Base-by-base conservation (phyloP, 2,113 vertebrate species). In the Cheilinus undulatus region DNA sequence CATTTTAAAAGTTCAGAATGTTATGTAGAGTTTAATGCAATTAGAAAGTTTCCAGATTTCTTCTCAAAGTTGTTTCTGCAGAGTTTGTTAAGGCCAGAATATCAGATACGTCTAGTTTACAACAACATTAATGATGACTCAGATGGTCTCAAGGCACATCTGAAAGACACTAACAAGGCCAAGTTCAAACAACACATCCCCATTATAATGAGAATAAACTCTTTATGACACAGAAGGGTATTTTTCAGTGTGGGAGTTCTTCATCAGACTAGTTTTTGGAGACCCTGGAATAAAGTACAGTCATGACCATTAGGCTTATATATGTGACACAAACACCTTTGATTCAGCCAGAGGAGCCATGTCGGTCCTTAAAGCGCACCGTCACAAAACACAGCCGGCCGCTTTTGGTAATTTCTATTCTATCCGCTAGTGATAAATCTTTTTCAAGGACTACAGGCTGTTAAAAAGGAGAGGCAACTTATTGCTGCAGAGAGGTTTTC, bases 341-440 rank as follows among this genome's bases (percentile, higher is more conserved):
- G 62, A 67, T 53, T 26, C 19, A 22, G 62, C 20, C 3, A 27
- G 34, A 73, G 36, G 36, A 45, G 15, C 24, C 61, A 23, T 10
- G 49, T 42, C 43, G 52, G 58, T 45, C 59, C 45, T 62, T 17
- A 59, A 32, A 53, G 4, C 52, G 22, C 15, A 19, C 8, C 14
- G 26, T 48, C 36, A 38, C 10, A 45, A 53, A 68, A 49, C 65
- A 73, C 42, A 75, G 54, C 28, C 40, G 36, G 45, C 46, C 17
- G 69, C 57, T 74, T 77, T 79, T 67, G 65, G 73, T 68, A 56
- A 77, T 80, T 36, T 34, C 76, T 67, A 53, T 45, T 36, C 57
- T 51, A 20, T 15, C 60, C 17, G 27, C 14, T 30, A 15, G 69
- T 59, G 40, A 79, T 77, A 84, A 83, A 84, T 80, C 53, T 58